Evolutionary conservation across 2,888 invertebrate genomes (phyloP), one percentile per base, ranked within the genome.

Genomic region (Ptychoptera contaminata): DNA sequence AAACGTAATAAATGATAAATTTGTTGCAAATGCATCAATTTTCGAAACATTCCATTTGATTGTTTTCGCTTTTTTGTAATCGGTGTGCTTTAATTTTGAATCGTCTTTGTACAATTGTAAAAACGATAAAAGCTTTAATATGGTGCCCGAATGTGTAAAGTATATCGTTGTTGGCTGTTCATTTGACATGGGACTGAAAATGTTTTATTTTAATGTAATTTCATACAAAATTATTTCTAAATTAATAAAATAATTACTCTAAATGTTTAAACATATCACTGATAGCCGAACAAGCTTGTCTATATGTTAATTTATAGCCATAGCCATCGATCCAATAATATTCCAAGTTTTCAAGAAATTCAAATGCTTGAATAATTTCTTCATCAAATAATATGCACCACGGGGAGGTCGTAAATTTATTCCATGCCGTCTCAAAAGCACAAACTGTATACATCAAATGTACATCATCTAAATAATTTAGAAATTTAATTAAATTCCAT

Each of bases 321-420:
- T 87, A 87, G 7, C 88, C 87, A 60, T 87, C 84, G 49, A 76
- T 66, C 81, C 83, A 87, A 60, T 82, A 90, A 56, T 82, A 77
- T 59, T 80, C 77, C 43, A 90, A 60, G 59, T 90, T 88, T 55
- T 79, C 75, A 30, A 70, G 72, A 58, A 81, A 90, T 62, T 87
- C 86, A 46, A 87, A 53, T 14, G 70, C 70, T 61, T 63, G 55
- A 46, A 81, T 67, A 51, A 76, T 73, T 5, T 75, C 62, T 46
- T 67, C 56, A 50, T 77, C 72, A 57, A 90, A 81, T 31, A 76
- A 68, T 50, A 71, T 70, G 66, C 90, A 90, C 90, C 90, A 90
- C 0, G 86, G 81, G 7, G 87, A 86, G 35, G 58, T 54, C 30
- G 57, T 55, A 48, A 67, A 62, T 51, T 73, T 73, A 47, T 74